These are phyloP conservation scores for Virgularia gustaviana DNA, from an alignment of 92 coral and sea anemone genomes.

Conservation along the genomic window DNA sequence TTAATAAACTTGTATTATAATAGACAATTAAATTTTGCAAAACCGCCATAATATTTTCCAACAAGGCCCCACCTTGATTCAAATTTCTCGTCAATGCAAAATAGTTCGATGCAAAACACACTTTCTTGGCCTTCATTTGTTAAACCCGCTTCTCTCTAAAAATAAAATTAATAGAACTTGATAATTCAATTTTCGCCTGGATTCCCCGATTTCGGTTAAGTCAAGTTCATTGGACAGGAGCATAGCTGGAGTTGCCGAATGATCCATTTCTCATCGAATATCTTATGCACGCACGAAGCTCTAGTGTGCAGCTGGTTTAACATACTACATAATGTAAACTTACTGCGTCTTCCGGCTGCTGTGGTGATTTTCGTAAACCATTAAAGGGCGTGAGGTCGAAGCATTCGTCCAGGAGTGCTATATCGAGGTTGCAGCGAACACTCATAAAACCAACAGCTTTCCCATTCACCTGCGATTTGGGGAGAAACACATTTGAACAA, in stretches of 20 bases:
- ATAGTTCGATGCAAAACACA: conserved; percentile 87
- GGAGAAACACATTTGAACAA: background rate
- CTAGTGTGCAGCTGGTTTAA: background rate
- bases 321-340: background rate
- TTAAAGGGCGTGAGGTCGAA: conserved; percentile 90
- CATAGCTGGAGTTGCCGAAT: too few relatives aligned
- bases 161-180: too few relatives aligned
- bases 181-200: too few relatives aligned
- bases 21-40: background rate
- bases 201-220: too few relatives aligned
- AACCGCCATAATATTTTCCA: background rate
- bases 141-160: too few relatives aligned
- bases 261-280: too few relatives aligned
- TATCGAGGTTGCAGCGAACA: conserved; percentile 76
- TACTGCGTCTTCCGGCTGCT: background rate
- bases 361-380: conserved; percentile 58
- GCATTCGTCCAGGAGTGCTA: conserved; percentile 68
- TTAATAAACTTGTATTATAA: background rate
- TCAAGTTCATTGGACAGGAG: too few relatives aligned
- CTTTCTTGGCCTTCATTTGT: conserved; percentile 63
- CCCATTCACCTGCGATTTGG: conserved; percentile 88
- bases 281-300: too few relatives aligned
- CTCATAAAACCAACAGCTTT: conserved; percentile 98
- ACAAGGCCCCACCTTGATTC: conserved; percentile 96
- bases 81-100: conserved; percentile 92